A percentile compares a stretch with the other conserved stretches of the same genome.
These are phyloP conservation scores for Rhodeus uyekii DNA, from an alignment of 2,797 vertebrate genomes.

Conservation along the genomic window DNA sequence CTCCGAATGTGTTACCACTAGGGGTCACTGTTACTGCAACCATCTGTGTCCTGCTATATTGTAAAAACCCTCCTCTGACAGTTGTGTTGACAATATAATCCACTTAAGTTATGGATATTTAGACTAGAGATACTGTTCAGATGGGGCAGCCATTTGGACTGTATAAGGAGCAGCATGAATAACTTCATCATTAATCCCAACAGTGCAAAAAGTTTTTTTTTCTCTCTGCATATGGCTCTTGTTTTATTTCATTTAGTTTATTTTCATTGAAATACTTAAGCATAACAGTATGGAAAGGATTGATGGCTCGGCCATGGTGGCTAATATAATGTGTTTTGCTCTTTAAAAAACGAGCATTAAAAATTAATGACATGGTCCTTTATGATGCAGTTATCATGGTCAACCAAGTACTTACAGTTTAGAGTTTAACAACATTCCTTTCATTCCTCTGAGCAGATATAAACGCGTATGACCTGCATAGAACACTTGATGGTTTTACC, in stretches of 20 bases:
- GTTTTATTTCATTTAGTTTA: slow-evolving; percentile 11
- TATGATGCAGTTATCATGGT: slow-evolving; percentile 39
- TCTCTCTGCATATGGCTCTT: slow-evolving; percentile 15
- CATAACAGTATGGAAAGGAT: slow-evolving; percentile 40
- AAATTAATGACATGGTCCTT: slow-evolving; percentile 37
- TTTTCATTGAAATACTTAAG: slow-evolving; percentile 29
- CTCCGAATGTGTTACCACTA: slow-evolving; percentile 27
- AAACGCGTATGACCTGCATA: slow-evolving; percentile 20
- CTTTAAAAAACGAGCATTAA: slow-evolving; percentile 22
- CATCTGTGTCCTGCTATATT: background rate
- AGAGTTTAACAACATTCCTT: slow-evolving; percentile 43
- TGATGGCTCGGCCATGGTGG: slow-evolving; percentile 20
- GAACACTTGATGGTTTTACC: slow-evolving; percentile 40
- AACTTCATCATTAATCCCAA: slow-evolving; percentile 35
- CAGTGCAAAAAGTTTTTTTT: slow-evolving; percentile 9
- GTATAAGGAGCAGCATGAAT: slow-evolving; percentile 39
- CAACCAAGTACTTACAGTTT: slow-evolving; percentile 40
- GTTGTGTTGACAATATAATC: slow-evolving; percentile 60
- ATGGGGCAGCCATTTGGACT: slow-evolving; percentile 46
- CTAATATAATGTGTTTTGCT: slow-evolving; percentile 51
- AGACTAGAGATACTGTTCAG: slow-evolving; percentile 51
- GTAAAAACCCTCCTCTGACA: slow-evolving; percentile 46
- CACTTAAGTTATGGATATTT: slow-evolving; percentile 56
- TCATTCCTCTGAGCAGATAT: slow-evolving; percentile 22
- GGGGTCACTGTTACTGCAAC: slow-evolving; percentile 51